Base-by-base conservation (phyloP, 2,113 vertebrate species). In the Gadus chalcogrammus region DNA sequence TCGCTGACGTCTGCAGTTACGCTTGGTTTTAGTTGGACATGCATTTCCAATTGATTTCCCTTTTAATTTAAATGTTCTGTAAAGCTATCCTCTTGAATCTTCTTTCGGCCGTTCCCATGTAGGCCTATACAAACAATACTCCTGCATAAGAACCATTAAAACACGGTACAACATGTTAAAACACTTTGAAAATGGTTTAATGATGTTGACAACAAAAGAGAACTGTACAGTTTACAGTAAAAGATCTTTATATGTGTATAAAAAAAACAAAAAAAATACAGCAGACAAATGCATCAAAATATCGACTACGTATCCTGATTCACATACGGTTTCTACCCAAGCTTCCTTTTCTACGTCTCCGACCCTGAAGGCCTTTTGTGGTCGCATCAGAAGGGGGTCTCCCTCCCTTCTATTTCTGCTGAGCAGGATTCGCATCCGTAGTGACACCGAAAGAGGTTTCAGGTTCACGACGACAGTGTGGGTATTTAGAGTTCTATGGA, bases 171-270 rank as follows among this genome's bases (percentile, higher is more conserved):
- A 9, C 78, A 89, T 93, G 91, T 95, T 92, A 94, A 96, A 96
- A 97, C 96, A 97, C 94, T 96, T 97, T 95, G 93, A 98, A 99
- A 98, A 99, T 93, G 94, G 95, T 99, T 99, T 99, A 99, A 99
- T 98, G 95, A 95, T 95, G 96, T 97, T 98, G 97, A 98, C 96
- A 99, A 98, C 96, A 98, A 96, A 98, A 98, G 93, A 92, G 85
- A 96, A 93, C 95, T 98, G 96, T 98, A 98, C 97, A 98, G 86
- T 94, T 86, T 96, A 98, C 95, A 97, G 96, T 97, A 95, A 96
- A 91, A 92, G 89, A 94, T 92, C 85, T 95, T 94, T 94, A 95
- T 95, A 95, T 93, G 95, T 91, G 88, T 88, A 91, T 86, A 91
- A 88, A 91, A 89, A 48, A 90, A 87, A 88, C 75, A 80, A 88